A percentile compares a stretch with the other conserved stretches of the same genome.
phyloP scores from a whole-genome alignment of 35 echinoderm and acorn worm species.

The Stichopus chloronotus region DNA sequence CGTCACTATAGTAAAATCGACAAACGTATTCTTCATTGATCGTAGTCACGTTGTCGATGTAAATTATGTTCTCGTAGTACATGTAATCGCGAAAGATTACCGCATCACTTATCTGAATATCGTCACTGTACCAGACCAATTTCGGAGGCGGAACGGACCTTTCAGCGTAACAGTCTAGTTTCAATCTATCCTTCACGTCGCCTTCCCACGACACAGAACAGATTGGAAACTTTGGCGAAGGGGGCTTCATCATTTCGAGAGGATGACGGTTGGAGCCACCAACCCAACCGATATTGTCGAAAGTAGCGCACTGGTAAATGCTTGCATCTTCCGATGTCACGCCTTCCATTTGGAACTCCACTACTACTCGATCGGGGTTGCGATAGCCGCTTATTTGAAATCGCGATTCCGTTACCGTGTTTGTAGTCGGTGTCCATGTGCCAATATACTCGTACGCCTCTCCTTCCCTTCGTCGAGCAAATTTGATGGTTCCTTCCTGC shows the following conservation, averaged over 20 bases:
- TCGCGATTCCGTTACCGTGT: conserved; percentile 11
- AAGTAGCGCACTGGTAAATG: conserved; percentile 28
- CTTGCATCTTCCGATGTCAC: conserved; percentile 34
- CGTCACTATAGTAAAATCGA: conserved; percentile 49
- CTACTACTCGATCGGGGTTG: conserved; percentile 22
- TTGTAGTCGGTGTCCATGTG: conserved; percentile 24
- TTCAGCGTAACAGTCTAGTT: conserved; percentile 48
- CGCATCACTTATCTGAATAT: not conserved
- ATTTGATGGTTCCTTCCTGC: conserved; percentile 20
- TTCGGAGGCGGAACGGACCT: conserved; percentile 46
- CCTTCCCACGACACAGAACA: conserved; percentile 35
- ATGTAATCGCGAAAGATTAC: conserved; percentile 38
- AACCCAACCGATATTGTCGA: not conserved
- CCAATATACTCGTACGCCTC: conserved; percentile 23
- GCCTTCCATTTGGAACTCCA: conserved; percentile 1
- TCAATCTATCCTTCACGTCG: not conserved
- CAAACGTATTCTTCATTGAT: conserved; percentile 13
- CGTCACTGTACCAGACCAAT: conserved; percentile 42
- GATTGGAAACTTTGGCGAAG: conserved; percentile 12
- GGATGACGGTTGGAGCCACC: conserved; percentile 15
- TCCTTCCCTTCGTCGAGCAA: not conserved
- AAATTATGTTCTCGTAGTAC: conserved; percentile 51
- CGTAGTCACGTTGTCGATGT: not conserved
- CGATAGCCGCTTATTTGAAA: conserved; percentile 12
- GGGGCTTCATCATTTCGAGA: conserved; percentile 45